Percentiles rank a stretch among this genome's conserved stretches.
Conservation (phyloP, 1,140 invertebrate genomes). For the Lepidurus packardi region DNA sequence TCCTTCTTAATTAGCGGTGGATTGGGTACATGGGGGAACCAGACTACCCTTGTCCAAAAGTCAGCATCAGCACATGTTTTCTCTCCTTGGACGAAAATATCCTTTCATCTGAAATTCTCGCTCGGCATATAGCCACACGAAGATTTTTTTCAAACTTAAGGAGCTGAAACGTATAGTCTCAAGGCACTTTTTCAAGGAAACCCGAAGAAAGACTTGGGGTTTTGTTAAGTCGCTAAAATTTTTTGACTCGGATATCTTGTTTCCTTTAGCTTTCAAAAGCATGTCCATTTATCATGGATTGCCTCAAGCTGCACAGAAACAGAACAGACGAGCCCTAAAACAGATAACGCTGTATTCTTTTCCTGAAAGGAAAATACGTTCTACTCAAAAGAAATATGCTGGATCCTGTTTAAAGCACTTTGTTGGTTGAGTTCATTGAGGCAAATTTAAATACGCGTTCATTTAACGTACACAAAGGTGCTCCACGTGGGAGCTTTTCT, state of each 20-base stretch:
- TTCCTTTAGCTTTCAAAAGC: neutral
- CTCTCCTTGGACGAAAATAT: constrained; percentile 5
- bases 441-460: neutral
- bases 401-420: neutral
- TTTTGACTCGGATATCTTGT: constrained; percentile 6
- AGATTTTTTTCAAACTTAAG: neutral
- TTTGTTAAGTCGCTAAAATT: neutral
- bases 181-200: neutral
- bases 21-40: neutral
- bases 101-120: neutral
- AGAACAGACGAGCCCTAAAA: constrained; percentile 1
- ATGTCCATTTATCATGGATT: neutral
- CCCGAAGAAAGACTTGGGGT: neutral
- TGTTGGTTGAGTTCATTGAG: neutral
- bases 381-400: neutral
- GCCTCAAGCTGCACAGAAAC: neutral
- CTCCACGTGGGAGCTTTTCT: neutral
- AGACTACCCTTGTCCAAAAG: neutral
- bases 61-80: constrained; percentile 2
- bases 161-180: neutral
- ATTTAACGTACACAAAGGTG: neutral
- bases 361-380: neutral
- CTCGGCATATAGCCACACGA: neutral
- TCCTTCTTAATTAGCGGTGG: neutral
- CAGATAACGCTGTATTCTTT: neutral